Evolutionary conservation across 2,888 invertebrate species (phyloP).

Genomic region (Archips crataeganus): DNA sequence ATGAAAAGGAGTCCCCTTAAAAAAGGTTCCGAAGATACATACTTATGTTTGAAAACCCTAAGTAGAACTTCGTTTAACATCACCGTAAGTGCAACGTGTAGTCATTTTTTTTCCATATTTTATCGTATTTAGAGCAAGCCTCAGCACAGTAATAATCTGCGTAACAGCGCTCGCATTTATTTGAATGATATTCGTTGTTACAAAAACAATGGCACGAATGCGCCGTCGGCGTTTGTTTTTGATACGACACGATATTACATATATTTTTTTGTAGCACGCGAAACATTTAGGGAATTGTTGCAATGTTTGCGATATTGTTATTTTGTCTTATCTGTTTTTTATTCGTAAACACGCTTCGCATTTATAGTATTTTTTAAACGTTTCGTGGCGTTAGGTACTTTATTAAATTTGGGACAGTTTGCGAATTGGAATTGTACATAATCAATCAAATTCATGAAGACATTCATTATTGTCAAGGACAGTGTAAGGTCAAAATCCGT

Average conservation of each 20-base stretch:
- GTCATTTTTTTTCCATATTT: conserved; percentile 22
- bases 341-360: conserved; percentile 49
- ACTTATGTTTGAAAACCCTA: too few relatives aligned
- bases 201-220: conserved; percentile 66
- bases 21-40: too few relatives aligned
- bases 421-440: too few relatives aligned
- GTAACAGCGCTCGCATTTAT: conserved; percentile 66
- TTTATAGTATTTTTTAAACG: conserved; percentile 28
- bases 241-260: conserved; percentile 67
- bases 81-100: not conserved
- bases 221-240: conserved; percentile 63
- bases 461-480: too few relatives aligned
- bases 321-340: conserved; percentile 57
- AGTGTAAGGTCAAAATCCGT: too few relatives aligned
- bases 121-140: conserved; percentile 67
- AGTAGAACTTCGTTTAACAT: too few relatives aligned
- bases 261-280: conserved; percentile 60
- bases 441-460: too few relatives aligned
- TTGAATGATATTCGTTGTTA: conserved; percentile 73
- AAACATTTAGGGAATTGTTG: conserved; percentile 60
- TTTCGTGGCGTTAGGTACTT: not conserved
- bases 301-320: conserved; percentile 56
- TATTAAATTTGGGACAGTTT: not conserved
- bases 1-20: too few relatives aligned
- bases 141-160: conserved; percentile 78